Percentiles rank a stretch among this genome's conserved stretches.
Conservation (phyloP, 64 coral and sea anemone genomes). For the Porites australiensis region DNA sequence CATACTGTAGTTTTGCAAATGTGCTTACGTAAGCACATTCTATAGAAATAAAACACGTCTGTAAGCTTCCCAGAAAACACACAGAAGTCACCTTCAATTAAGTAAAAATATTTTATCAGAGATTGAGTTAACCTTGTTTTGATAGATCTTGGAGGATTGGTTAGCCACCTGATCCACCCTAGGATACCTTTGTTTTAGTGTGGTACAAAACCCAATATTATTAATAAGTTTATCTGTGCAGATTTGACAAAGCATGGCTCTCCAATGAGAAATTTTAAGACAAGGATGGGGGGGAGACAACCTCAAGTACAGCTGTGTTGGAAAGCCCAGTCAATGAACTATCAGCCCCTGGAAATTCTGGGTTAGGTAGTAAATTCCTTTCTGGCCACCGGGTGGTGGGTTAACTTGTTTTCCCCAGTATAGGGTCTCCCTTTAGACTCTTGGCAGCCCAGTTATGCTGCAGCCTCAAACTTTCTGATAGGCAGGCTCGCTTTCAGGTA, state of each 20-base stretch:
- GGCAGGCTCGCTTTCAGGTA: neutral
- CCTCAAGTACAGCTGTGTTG: neutral
- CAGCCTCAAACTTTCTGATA: neutral
- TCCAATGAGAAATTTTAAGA: neutral
- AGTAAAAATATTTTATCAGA: slow-evolving; percentile 26
- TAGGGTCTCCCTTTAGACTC: neutral
- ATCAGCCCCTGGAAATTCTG: slow-evolving; percentile 13
- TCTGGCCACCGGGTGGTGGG: slow-evolving; percentile 6
- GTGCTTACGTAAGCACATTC: neutral
- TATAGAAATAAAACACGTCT: slow-evolving; percentile 26
- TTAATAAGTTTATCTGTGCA: slow-evolving; percentile 14
- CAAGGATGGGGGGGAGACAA: neutral
- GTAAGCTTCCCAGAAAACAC: slow-evolving; percentile 61
- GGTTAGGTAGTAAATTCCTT: slow-evolving; percentile 43
- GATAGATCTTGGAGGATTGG: slow-evolving; percentile 25
- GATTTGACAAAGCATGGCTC: slow-evolving; percentile 15
- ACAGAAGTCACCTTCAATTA: slow-evolving; percentile 5
- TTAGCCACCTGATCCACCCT: slow-evolving; percentile 1
- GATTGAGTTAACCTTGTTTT: slow-evolving; percentile 37
- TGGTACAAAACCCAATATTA: slow-evolving; percentile 26
- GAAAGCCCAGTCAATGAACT: slow-evolving; percentile 24
- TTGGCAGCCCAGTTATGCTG: neutral
- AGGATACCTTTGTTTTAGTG: slow-evolving; percentile 29
- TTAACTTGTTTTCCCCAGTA: neutral
- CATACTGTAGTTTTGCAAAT: slow-evolving; percentile 33